phyloP scores from a whole-genome alignment of 2,888 invertebrate species.

The Caenorhabditis uteleia region DNA sequence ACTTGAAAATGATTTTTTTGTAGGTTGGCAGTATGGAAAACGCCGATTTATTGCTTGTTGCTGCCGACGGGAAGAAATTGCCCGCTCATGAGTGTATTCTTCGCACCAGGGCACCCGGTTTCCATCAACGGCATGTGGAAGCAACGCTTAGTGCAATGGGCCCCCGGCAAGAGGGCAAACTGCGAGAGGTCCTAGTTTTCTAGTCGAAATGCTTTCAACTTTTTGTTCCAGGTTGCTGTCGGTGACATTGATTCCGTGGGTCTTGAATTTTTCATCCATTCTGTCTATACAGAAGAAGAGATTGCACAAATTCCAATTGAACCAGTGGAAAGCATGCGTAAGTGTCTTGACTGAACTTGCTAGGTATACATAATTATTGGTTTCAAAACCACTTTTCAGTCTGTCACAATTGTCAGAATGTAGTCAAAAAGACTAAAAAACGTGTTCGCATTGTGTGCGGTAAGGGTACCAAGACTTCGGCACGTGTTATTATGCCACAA shows the following conservation, averaged over 20 bases:
- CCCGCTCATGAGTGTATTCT: constrained; percentile 66
- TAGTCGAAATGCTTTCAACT: background rate
- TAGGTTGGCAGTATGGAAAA: constrained; percentile 57
- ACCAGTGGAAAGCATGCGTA: constrained; percentile 35
- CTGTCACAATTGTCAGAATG: constrained; percentile 14
- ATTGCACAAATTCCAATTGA: constrained; percentile 49
- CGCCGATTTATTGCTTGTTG: constrained; percentile 61
- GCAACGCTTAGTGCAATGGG: constrained; percentile 59
- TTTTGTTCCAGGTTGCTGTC: constrained; percentile 54
- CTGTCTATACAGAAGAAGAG: constrained; percentile 66
- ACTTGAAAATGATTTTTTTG: background rate
- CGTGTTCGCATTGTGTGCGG: background rate
- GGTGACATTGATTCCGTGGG: constrained; percentile 65
- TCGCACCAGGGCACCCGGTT: constrained; percentile 59
- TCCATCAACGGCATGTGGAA: constrained; percentile 64
- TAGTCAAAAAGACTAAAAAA: constrained; percentile 3
- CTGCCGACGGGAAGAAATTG: constrained; percentile 63
- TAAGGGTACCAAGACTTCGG: background rate
- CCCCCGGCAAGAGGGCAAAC: constrained; percentile 27
- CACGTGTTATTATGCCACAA: background rate
- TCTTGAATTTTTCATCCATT: constrained; percentile 64
- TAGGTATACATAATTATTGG: background rate
- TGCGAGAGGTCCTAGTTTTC: constrained; percentile 36
- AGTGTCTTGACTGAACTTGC: constrained; percentile 4
- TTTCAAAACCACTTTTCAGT: constrained; percentile 6